Conservation (phyloP, 2,797 vertebrate genomes). For the Phalloptychus januarius region DNA sequence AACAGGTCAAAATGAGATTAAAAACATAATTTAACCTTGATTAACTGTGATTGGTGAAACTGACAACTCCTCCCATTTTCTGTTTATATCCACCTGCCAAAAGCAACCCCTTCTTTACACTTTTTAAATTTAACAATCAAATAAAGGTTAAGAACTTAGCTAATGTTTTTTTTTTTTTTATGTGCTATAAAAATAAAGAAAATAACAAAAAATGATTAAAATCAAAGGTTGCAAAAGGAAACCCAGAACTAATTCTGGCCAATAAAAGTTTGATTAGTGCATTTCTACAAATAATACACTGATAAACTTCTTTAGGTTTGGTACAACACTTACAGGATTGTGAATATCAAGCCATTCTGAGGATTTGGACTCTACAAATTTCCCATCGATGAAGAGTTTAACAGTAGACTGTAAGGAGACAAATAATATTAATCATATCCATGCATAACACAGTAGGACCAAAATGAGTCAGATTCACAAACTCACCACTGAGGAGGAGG, state of each 20-base stretch:
- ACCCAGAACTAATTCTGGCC: neutral
- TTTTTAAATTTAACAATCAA: neutral
- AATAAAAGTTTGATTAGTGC: neutral
- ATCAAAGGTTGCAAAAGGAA: neutral
- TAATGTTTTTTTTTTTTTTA: neutral
- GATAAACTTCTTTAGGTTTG: neutral
- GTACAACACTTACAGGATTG: constrained; percentile 88
- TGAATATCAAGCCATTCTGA: constrained; percentile 95
- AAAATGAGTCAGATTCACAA: neutral
- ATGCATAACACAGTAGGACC: neutral
- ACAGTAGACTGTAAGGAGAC: constrained; percentile 84
- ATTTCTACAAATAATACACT: neutral
- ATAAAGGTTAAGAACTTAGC: neutral
- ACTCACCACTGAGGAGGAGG: constrained; percentile 85
- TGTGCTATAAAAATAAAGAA: neutral
- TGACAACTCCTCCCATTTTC: neutral
- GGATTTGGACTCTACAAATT: constrained; percentile 93
- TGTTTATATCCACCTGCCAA: neutral
- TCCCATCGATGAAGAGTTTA: constrained; percentile 96
- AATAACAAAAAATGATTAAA: neutral
- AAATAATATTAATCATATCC: constrained; percentile 1
- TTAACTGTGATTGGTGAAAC: neutral
- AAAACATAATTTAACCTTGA: neutral
- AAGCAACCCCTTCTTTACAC: neutral
- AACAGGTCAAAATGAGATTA: neutral